phyloP scores from a whole-genome alignment of 2,797 vertebrate species.

The Aselliscus stoliczkanus region DNA sequence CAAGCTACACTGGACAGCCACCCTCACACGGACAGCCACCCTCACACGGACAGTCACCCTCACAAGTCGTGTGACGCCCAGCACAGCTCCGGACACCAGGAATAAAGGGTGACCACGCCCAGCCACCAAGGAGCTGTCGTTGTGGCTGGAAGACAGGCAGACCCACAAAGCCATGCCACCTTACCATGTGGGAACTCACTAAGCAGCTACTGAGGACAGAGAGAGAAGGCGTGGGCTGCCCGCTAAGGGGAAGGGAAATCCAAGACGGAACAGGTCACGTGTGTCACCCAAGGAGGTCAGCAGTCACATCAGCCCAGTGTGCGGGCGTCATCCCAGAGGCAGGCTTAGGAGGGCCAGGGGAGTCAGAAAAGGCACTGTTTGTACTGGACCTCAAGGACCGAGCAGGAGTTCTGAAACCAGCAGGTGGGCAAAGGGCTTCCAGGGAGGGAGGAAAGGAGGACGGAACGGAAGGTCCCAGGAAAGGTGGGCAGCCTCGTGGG shows the following conservation, averaged over 20 bases:
- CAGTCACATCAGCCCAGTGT: background rate
- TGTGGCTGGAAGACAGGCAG: background rate
- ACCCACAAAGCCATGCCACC: background rate
- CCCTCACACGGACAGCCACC: fast-evolving
- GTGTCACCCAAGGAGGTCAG: background rate
- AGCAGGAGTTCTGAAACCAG: background rate
- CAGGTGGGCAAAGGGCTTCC: background rate
- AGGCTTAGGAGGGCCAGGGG: background rate
- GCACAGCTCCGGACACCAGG: background rate
- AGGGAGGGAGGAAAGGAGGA: background rate
- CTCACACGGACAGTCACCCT: no score
- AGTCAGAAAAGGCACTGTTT: background rate
- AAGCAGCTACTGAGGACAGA: background rate
- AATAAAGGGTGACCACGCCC: no score
- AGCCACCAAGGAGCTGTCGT: background rate
- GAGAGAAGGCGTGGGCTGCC: no score
- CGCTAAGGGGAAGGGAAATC: no score
- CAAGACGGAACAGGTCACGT: background rate
- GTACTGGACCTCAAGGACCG: background rate
- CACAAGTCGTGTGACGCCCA: background rate
- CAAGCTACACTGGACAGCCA: background rate
- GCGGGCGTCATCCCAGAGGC: background rate
- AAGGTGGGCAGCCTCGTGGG: no score
- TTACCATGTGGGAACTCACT: background rate
- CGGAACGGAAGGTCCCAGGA: background rate